Percentiles rank a stretch among this genome's conserved stretches.
Evolutionary conservation across 2,888 invertebrate species (phyloP).

Genomic region (Lithophane semibrunnea): DNA sequence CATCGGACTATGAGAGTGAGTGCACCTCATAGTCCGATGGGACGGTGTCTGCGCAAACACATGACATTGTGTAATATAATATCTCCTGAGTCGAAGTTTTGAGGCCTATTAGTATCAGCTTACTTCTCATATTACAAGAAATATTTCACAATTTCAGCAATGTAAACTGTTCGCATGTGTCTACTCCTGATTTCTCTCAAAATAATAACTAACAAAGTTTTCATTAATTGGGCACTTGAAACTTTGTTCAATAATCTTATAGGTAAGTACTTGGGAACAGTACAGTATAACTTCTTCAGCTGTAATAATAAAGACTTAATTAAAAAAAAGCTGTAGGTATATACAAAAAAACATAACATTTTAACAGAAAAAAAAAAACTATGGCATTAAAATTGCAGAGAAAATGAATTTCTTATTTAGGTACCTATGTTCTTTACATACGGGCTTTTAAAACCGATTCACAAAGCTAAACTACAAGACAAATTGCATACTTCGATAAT

Average conservation of each 20-base stretch:
- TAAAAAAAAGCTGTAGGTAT: neutral
- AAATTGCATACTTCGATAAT: constrained; percentile 18
- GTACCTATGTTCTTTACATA: neutral
- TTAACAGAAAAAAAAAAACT: no score
- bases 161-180: neutral
- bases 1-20: no score
- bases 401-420: no score
- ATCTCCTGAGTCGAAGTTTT: no score
- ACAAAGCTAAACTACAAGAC: constrained; percentile 8
- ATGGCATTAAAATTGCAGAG: no score
- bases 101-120: no score
- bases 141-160: neutral
- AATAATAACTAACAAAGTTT: constrained; percentile 19
- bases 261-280: neutral
- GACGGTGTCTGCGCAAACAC: no score
- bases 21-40: no score
- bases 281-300: constrained; percentile 6
- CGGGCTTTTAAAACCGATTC: neutral
- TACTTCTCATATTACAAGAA: no score
- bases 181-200: neutral
- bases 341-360: neutral
- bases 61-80: no score
- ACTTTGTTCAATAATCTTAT: constrained; percentile 23
- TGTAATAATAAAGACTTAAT: neutral
- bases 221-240: constrained; percentile 35